A percentile compares a stretch with the other conserved stretches of the same genome.
Evolutionary conservation across 2,797 vertebrate species (phyloP).

Genomic region (Spinus olivaceus): DNA sequence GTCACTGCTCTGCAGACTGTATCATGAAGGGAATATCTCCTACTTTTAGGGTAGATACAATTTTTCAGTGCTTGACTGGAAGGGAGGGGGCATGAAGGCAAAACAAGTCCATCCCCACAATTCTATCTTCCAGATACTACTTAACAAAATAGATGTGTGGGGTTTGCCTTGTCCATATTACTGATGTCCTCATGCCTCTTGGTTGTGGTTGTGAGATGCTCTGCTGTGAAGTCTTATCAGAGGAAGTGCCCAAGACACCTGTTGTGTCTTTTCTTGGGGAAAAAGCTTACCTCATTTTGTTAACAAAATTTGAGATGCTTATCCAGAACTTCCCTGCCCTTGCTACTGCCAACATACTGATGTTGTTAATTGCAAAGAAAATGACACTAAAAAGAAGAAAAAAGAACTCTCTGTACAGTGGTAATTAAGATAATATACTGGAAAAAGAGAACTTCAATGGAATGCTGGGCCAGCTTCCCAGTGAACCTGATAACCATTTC

Average conservation of each 20-base stretch:
- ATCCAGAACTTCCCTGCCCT: background rate
- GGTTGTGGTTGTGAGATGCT: background rate
- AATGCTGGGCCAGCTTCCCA: background rate
- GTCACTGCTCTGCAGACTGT: background rate
- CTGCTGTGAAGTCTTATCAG: background rate
- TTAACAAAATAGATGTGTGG: background rate
- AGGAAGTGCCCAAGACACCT: fast-evolving
- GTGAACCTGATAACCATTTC: background rate
- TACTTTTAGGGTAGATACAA: background rate
- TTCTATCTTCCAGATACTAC: background rate
- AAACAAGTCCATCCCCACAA: background rate
- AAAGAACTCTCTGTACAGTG: background rate
- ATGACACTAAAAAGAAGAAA: background rate
- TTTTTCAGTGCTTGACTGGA: background rate
- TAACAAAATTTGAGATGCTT: background rate
- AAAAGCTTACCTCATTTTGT: fast-evolving
- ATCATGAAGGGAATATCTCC: fast-evolving
- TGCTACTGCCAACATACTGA: background rate
- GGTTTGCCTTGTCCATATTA: background rate
- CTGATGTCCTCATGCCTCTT: background rate
- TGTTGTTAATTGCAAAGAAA: background rate
- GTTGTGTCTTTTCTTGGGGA: background rate
- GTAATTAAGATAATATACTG: background rate
- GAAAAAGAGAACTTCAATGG: background rate
- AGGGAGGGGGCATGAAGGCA: background rate